Evolutionary conservation across 1,140 invertebrate genomes (phyloP), one percentile per base, ranked within the genome.

Genomic region (Caligus rogercresseyi): DNA sequence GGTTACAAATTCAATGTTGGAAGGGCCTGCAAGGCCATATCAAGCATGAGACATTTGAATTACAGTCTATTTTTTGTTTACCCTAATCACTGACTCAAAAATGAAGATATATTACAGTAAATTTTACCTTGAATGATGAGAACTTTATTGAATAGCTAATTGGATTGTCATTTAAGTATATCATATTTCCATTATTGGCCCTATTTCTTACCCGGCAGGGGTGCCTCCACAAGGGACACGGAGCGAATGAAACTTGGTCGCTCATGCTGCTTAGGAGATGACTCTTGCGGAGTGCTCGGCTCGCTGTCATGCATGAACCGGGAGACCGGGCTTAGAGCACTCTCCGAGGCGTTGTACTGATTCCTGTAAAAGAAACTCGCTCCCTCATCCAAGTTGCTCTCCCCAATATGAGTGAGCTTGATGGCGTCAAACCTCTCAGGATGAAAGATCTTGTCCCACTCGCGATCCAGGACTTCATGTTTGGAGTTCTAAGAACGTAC

Each of bases 371-470:
- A 43, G n/a, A 43, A 25, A 23, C 54, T 20, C 4, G 54, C 54
- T 20, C 54, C 24, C 14, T 56, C 54, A 18, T 56, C 54, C 3
- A 56, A 20, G 24, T 56, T 56, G 20, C 2, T 25, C 3, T 56
- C 19, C 19, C 19, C 20, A 14, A n/a, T 15, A n/a, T 20, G 15
- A 21, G 20, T 56, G 54, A 56, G 20, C 24, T 56, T 20, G 1
- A 23, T 2, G 15, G 24, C 24, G 18, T 56, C 54, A 25, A 56
- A 56, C 20, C 24, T 56, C 4, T 56, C 54, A 3, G 54, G 54
- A 21, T 56, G 54, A 14, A 56, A 56, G 20, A 56, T 56, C 20
- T 56, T 56, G 20, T 56, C 54, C 3, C 54, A 56, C 20, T n/a
- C 54, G 3, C 54, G 54, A 56, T 56, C 54, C 18, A 56, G 14